Percentiles rank a stretch among this genome's conserved stretches.
Conservation (phyloP, 2,888 invertebrate genomes). For the Leucophenga montana region DNA sequence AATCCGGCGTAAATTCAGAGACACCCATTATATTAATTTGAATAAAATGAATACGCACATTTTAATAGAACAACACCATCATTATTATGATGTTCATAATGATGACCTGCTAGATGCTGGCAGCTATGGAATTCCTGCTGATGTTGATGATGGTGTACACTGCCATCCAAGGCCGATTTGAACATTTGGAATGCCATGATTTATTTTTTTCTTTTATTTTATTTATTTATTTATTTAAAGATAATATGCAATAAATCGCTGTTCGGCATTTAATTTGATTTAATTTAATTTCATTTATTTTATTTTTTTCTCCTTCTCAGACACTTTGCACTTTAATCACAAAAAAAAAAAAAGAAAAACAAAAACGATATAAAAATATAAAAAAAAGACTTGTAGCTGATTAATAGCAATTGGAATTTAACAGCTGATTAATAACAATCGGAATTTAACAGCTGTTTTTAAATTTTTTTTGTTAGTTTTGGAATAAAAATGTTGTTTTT, state of each 20-base stretch:
- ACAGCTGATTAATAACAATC: slow-evolving; percentile 10
- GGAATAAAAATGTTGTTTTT: slow-evolving; percentile 14
- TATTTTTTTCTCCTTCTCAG: slow-evolving; percentile 4
- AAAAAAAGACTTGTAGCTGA: neutral
- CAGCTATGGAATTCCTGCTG: slow-evolving; percentile 1
- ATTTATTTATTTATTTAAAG: slow-evolving; percentile 19
- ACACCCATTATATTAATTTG: too few species aligned
- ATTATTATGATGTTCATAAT: neutral
- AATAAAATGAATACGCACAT: slow-evolving; percentile 57
- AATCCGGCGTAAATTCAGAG: too few species aligned
- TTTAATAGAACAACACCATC: slow-evolving; percentile 70
- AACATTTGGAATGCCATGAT: slow-evolving; percentile 70
- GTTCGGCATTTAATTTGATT: neutral
- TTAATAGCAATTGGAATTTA: neutral
- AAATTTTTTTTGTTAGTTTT: slow-evolving; percentile 7
- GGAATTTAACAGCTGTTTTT: slow-evolving; percentile 11
- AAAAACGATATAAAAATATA: neutral
- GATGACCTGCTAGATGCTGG: neutral
- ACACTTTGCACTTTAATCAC: neutral
- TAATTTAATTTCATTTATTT: neutral
- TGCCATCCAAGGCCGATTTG: slow-evolving; percentile 68
- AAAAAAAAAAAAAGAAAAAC: neutral
- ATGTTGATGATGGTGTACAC: slow-evolving; percentile 56
- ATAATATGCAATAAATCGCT: neutral
- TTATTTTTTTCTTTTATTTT: neutral